Base-by-base conservation (phyloP, 1,140 invertebrate species). In the Bathynomus jamesi region DNA sequence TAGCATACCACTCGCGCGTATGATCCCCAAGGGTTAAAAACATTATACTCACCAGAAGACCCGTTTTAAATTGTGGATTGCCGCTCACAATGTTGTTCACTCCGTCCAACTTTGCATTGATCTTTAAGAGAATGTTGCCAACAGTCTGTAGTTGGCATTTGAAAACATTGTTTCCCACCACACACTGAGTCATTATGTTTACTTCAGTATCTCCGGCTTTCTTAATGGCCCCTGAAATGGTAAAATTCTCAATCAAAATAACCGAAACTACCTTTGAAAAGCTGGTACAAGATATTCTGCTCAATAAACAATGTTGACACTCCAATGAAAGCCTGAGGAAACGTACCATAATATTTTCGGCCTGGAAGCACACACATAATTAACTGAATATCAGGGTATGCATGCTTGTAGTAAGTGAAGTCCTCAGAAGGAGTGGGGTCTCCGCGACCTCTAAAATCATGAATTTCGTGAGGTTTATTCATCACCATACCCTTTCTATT, bases 81-180 rank as follows among this genome's bases (percentile, higher is more conserved):
- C 11, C 2, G 21, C 11, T 53, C 13, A 53, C 40, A 53, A 53
- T 53, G 21, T 11, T 53, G 40, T 95, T 96, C 0, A 88, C 83
- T 0, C 92, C 92, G 81, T 92, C 91, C 31, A 95, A 78, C 81
- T 96, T 95, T 0, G 91, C 88, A 80, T 91, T 91, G 0, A 96
- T 86, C 84, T 96, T 96, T 0, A 93, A 80, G 17, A 94, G 80
- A 73, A 96, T 88, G 80, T 96, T 96, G 0, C 81, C 78, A n/a
- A 85, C 79, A 0, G 87, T 87, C 0, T 86, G 73, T 25, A 79
- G 76, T 84, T 3, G 76, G 28, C 81, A 72, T 53, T 81, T 67
- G 73, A 67, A 0, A 86, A 79, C 13, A 88, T 94, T 67, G 65
- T 77, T 28, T 82, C 80, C 79, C 61, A 89, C 91, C 8, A 96